phyloP scores from a whole-genome alignment of 2,888 invertebrate genomes.

The Neoascia interrupta region DNA sequence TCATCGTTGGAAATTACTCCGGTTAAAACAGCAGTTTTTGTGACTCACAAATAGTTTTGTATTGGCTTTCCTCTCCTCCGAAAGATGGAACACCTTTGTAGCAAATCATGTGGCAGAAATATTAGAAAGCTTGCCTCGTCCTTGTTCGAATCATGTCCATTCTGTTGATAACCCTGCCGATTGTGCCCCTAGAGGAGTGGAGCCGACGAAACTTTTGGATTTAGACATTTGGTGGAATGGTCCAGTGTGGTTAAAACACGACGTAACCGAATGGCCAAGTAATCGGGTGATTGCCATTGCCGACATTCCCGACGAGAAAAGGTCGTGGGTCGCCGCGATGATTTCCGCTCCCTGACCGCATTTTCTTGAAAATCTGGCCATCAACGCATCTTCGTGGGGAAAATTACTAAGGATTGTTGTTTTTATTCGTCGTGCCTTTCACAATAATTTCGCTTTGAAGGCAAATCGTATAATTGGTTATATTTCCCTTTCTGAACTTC shows the following conservation, averaged over 20 bases:
- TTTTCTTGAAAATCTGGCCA: not conserved
- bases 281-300: too few relatives aligned
- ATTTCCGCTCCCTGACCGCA: not conserved
- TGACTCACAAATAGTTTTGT: slow-evolving; percentile 59
- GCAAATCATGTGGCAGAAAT: slow-evolving; percentile 66
- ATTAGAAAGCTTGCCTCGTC: slow-evolving; percentile 15
- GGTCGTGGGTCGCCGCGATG: not conserved
- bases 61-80: slow-evolving; percentile 68
- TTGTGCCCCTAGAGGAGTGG: slow-evolving; percentile 64
- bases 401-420: not conserved
- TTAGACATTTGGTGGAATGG: slow-evolving; percentile 22
- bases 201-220: slow-evolving; percentile 40
- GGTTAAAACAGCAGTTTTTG: slow-evolving; percentile 43
- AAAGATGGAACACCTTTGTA: slow-evolving; percentile 8
- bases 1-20: not conserved
- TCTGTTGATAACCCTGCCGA: slow-evolving; percentile 70
- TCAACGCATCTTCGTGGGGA: not conserved
- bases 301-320: slow-evolving; percentile 11
- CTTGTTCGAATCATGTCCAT: slow-evolving; percentile 63
- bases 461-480: too few relatives aligned
- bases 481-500: too few relatives aligned
- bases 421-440: too few relatives aligned
- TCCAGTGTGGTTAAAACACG: slow-evolving; percentile 8
- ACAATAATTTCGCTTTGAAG: too few relatives aligned
- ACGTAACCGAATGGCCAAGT: not conserved